Evolutionary conservation across 2,797 vertebrate species (phyloP), one percentile per base, ranked within the genome.

Genomic region (Leucoraja ocellata): DNA sequence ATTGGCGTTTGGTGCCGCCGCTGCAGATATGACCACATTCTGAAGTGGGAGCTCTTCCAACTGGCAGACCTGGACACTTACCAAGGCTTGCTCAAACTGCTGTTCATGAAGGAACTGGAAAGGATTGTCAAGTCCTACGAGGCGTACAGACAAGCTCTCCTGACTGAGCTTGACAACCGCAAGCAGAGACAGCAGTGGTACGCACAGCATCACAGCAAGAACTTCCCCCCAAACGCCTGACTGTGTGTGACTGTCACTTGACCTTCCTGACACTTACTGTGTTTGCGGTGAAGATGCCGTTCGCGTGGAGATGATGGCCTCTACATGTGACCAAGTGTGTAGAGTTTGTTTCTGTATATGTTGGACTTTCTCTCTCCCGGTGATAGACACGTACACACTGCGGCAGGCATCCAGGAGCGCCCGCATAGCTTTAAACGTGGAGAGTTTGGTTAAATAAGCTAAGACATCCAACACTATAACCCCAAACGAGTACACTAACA

Each of bases 71-170:
- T 99, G 96, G 99, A 99, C 96, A 99, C 98, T 0, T 99, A 99
- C 95, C 99, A 99, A 97, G 98, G 98, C 13, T 99, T 99, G 98
- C 96, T 99, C 94, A 99, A 99, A 97, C 97, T 99, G 96, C 98
- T 99, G 84, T 99, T 99, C 96, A 99, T 99, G 99, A 99, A 99
- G 96, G 99, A 99, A 96, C 97, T 99, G 97, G 98, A 99, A 93
- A 97, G 98, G 93, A 99, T 99, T 65, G 99, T 99, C 93, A 99
- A 99, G 95, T 97, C 98, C n/a, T 99, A 99, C 93, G 99, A 99
- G 95, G 98, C 98, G 0, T 99, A 98, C 95, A 95, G 99, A 91
- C 98, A 99, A 95, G 98, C 98, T 0, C 97, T 99, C 94, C 97
- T 99, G 93, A 95, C 95, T 0, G 98, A 99, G 96, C 96, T 99